These are phyloP conservation scores for Zoanthus solanderi DNA, from an alignment of 92 coral and sea anemone genomes.

Conservation along the genomic window DNA sequence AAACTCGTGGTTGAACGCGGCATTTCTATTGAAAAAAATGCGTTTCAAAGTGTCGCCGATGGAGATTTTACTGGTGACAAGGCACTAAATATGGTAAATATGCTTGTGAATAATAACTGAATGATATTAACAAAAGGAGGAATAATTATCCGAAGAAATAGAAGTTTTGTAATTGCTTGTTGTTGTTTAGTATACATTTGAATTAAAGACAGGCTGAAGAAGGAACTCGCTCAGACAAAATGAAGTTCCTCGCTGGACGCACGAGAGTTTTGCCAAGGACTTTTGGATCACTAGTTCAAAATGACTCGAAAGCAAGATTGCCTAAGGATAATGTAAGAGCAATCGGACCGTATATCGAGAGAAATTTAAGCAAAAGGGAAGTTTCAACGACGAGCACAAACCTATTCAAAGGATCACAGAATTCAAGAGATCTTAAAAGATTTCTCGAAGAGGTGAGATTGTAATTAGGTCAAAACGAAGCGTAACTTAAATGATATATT, in stretches of 20 bases:
- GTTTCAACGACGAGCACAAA: constrained; percentile 44
- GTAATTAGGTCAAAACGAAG: not conserved
- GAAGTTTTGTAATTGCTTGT: not conserved
- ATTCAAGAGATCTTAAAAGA: constrained; percentile 73
- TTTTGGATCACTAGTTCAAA: constrained; percentile 40
- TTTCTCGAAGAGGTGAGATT: constrained; percentile 91
- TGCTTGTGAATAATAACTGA: not conserved
- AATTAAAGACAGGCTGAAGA: not conserved
- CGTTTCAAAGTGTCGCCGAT: not conserved
- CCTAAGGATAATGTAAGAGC: constrained; percentile 15
- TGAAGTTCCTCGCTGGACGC: constrained; percentile 42
- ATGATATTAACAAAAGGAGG: not conserved
- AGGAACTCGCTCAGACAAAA: not conserved
- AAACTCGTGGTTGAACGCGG: not conserved
- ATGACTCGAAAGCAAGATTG: constrained; percentile 35
- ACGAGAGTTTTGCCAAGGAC: constrained; percentile 41
- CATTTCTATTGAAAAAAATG: not conserved
- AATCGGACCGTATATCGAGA: constrained; percentile 29
- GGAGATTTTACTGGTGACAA: not conserved
- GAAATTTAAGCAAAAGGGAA: constrained; percentile 13
- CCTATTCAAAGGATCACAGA: constrained; percentile 50
- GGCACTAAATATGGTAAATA: not conserved
- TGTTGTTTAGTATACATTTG: not conserved
- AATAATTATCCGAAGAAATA: not conserved
- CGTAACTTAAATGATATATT: not conserved